These are phyloP conservation scores for Pitta sordida DNA, from an alignment of 2,113 vertebrate genomes.

Conservation along the genomic window DNA sequence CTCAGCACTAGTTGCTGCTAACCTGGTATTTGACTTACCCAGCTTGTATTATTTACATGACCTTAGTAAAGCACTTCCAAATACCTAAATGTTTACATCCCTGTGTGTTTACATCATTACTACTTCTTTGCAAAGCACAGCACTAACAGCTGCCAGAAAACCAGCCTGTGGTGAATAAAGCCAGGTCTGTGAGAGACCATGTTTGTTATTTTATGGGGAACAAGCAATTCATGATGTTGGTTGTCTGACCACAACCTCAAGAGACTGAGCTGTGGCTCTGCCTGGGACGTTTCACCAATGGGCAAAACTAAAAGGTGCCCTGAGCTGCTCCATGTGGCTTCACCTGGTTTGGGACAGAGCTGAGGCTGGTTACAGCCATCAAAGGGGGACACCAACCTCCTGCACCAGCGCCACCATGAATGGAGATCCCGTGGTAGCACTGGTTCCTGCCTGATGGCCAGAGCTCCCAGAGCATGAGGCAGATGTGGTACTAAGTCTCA, in stretches of 20 bases:
- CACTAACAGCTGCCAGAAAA: not conserved
- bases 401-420: not conserved
- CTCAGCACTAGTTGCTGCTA: not conserved
- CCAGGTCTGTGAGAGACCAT: rapidly evolving
- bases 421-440: too few species aligned
- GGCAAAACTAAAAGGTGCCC: not conserved
- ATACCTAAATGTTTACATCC: not conserved
- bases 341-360: not conserved
- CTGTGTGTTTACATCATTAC: not conserved
- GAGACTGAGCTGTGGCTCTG: rapidly evolving
- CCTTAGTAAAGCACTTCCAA: not conserved
- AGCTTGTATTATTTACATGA: not conserved
- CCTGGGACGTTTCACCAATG: too few species aligned
- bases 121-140: not conserved
- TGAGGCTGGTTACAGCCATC: not conserved
- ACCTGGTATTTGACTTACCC: not conserved
- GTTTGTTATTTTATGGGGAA: not conserved
- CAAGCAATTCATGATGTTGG: not conserved
- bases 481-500: not conserved
- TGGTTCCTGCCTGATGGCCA: not conserved
- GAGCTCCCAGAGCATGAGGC: not conserved
- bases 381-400: not conserved
- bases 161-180: not conserved
- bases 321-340: not conserved
- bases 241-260: rapidly evolving